phyloP scores from a whole-genome alignment of 2,888 invertebrate species.

The Corythucha ciliata region DNA sequence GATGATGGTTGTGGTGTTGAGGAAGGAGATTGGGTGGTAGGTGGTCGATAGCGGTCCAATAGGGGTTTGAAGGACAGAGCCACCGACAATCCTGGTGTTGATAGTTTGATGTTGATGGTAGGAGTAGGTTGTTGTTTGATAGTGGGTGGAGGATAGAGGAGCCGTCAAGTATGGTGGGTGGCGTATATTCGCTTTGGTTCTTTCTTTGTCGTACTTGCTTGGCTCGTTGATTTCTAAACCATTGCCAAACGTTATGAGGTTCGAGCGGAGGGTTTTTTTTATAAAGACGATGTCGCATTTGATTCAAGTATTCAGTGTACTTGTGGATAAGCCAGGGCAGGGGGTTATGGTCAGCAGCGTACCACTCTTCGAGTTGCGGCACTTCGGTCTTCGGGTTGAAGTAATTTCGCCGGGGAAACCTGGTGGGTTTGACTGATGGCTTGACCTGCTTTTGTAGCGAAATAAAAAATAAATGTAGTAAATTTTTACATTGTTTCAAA shows the following conservation, averaged over 20 bases:
- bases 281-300: constrained; percentile 93
- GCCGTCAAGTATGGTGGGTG: too few relatives aligned
- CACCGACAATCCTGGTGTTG: too few relatives aligned
- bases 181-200: too few relatives aligned
- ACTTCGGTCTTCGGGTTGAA: constrained; percentile 99
- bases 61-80: too few relatives aligned
- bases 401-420: constrained; percentile 89
- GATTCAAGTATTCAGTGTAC: constrained; percentile 94
- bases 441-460: too few relatives aligned
- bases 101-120: too few relatives aligned
- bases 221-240: constrained; percentile 98
- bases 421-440: constrained; percentile 47
- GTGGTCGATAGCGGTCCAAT: too few relatives aligned
- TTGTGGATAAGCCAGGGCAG: constrained; percentile 95
- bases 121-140: too few relatives aligned
- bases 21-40: constrained; percentile 27
- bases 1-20: constrained; percentile 31
- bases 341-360: constrained; percentile 95
- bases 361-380: constrained; percentile 89
- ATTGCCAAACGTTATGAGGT: constrained; percentile 98
- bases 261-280: constrained; percentile 98
- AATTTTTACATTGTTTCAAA: too few relatives aligned
- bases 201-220: constrained; percentile 94
- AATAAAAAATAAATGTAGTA: too few relatives aligned
- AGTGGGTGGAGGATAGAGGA: too few relatives aligned